Base-by-base conservation (phyloP, 2,797 vertebrate genomes). In the Platyrinchus mystaceus region DNA sequence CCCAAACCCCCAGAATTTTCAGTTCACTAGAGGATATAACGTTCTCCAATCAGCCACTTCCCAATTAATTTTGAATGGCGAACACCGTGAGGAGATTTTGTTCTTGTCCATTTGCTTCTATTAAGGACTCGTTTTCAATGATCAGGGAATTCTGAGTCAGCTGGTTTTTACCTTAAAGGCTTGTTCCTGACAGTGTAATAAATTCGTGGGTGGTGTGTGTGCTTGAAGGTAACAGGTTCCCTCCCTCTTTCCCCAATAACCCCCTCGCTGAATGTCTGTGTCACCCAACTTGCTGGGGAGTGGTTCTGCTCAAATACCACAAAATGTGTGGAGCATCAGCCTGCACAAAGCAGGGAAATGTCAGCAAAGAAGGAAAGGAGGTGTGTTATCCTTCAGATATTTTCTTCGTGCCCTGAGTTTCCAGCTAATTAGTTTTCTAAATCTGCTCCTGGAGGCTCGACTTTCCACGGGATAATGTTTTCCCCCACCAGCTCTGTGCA, bases 61-160 rank as follows among this genome's bases (percentile, higher is more conserved):
- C 27, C 95, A 96, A 97, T 96, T 97, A 97, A 98, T 96, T 97
- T 91, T 95, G 84, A 96, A 92, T 55, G 82, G 85, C 3, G 27
- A 95, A 63, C 34, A 84, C 76, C 63, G 93, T 3, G 44, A 78
- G 80, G 58, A 79, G 89, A 84, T 97, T 96, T 84, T 93, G 77
- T 96, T 97, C 89, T 92, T 96, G 94, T 84, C 86, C 93, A 94
- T 97, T 97, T 97, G 74, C 87, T 95, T 96, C 89, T 90, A 96
- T 97, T 97, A 97, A 96, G 96, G 90, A 95, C 94, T 97, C 89
- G 95, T 97, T 97, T 97, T 94, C 44, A 84, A 91, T 96, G 97
- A 97, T 98, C 96, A 93, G 89, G 93, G 96, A 96, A 92, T 96
- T 97, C 96, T 95, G 93, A 95, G 95, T 97, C 98, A 98, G 97